These are phyloP conservation scores for Periparus ater DNA, from an alignment of 2,797 vertebrate species.

Conservation along the genomic window DNA sequence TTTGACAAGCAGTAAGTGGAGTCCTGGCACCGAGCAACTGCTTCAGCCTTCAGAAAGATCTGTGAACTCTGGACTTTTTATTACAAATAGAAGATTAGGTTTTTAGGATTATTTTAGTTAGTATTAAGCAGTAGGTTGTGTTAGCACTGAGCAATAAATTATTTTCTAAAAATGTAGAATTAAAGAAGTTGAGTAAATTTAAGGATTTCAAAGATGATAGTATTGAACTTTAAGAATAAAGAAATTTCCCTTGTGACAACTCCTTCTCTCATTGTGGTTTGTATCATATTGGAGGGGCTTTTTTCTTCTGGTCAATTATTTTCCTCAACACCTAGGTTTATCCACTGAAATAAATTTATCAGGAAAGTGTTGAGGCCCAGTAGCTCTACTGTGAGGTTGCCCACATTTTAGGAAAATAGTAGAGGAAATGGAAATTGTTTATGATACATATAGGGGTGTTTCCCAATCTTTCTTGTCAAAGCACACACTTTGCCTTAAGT, in stretches of 20 bases:
- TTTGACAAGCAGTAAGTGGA: background rate
- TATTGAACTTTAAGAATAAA: constrained; percentile 49
- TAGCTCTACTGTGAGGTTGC: too few species aligned
- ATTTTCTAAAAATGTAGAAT: constrained; percentile 64
- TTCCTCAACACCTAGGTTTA: too few species aligned
- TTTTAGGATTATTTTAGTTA: background rate
- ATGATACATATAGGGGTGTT: too few species aligned
- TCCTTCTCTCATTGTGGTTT: constrained; percentile 22
- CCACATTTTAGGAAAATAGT: too few species aligned
- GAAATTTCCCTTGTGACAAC: constrained; percentile 69
- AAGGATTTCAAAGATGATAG: constrained; percentile 3
- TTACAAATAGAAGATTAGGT: background rate
- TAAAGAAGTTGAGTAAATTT: background rate
- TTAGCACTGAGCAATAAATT: constrained; percentile 27
- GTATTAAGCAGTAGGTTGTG: background rate
- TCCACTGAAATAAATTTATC: too few species aligned
- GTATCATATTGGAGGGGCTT: too few species aligned
- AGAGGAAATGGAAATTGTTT: too few species aligned
- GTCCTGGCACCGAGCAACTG: background rate
- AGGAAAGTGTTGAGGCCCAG: too few species aligned
- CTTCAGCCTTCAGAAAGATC: background rate
- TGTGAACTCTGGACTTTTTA: too few species aligned
- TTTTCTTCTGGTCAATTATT: too few species aligned
- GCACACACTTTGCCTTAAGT: too few species aligned
- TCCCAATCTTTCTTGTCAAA: too few species aligned